Conservation (phyloP, 1,140 invertebrate species). For the Pectinophora gossypiella region DNA sequence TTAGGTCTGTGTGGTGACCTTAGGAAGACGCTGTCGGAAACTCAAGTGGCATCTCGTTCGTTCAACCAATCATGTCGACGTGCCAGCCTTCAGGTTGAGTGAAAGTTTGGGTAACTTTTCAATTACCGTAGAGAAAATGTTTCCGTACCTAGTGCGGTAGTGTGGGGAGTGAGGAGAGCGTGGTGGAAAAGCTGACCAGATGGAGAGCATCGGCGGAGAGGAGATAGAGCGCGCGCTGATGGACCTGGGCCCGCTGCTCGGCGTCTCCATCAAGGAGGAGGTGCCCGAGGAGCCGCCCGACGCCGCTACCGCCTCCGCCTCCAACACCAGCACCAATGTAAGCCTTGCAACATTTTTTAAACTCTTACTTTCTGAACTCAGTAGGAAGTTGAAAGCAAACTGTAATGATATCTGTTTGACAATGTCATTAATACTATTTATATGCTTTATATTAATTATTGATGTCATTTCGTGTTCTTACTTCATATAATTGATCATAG, state of each 20-base stretch:
- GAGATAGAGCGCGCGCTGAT: slow-evolving; percentile 67
- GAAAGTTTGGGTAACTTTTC: slow-evolving; percentile 46
- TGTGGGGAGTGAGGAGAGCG: slow-evolving; percentile 11
- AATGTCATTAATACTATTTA: no score
- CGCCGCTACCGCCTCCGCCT: background rate
- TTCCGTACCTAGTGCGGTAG: slow-evolving; percentile 22
- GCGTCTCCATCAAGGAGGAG: slow-evolving; percentile 69
- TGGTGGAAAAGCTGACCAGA: slow-evolving; percentile 41
- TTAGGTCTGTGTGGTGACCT: background rate
- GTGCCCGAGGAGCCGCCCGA: slow-evolving; percentile 47
- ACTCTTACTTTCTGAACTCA: no score
- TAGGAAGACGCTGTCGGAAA: slow-evolving; percentile 16
- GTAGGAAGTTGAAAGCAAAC: no score
- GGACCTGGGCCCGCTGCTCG: slow-evolving; percentile 66
- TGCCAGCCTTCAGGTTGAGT: slow-evolving; percentile 45
- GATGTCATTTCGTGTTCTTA: no score
- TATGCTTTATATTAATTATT: no score
- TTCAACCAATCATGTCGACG: slow-evolving; percentile 51
- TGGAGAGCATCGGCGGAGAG: slow-evolving; percentile 31
- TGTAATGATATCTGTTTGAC: no score
- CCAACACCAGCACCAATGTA: background rate
- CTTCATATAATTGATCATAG: no score
- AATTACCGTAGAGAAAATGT: slow-evolving; percentile 39
- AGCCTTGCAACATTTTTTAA: no score
- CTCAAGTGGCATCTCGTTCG: slow-evolving; percentile 30